Conservation (phyloP, 2,113 vertebrate species). For the Centropristis striata region DNA sequence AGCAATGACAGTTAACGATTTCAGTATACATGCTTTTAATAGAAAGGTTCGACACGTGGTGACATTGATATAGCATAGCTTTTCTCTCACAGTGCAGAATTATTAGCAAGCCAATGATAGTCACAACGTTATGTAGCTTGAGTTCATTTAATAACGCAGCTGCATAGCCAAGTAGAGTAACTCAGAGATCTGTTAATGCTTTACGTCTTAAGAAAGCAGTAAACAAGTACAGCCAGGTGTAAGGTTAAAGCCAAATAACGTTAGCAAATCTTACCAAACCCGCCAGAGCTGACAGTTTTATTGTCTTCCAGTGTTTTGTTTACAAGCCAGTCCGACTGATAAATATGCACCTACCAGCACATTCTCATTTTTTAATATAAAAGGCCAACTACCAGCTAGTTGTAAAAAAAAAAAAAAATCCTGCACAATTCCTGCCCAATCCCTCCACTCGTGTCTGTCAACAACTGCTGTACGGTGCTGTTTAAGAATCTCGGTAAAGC, state of each 20-base stretch:
- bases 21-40: not conserved
- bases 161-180: not conserved
- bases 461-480: conserved; percentile 58
- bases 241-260: conserved; percentile 1
- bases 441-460: conserved; percentile 51
- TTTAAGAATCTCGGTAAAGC: not conserved
- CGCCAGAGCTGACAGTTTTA: conserved; percentile 20
- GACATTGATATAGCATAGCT: not conserved
- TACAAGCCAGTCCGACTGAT: not conserved
- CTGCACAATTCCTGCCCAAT: not conserved
- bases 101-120: conserved; percentile 34
- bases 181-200: not conserved
- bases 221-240: not conserved
- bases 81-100: not conserved
- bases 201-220: not conserved
- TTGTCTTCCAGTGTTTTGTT: conserved; percentile 17
- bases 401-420: too few relatives aligned
- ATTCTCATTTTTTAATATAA: not conserved
- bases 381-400: not conserved
- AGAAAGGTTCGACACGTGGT: not conserved
- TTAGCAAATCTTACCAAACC: conserved; percentile 57
- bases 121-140: not conserved
- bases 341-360: conserved; percentile 9
- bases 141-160: not conserved
- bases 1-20: not conserved